phyloP scores from a whole-genome alignment of 2,797 vertebrate species.

The Falco rusticolus region DNA sequence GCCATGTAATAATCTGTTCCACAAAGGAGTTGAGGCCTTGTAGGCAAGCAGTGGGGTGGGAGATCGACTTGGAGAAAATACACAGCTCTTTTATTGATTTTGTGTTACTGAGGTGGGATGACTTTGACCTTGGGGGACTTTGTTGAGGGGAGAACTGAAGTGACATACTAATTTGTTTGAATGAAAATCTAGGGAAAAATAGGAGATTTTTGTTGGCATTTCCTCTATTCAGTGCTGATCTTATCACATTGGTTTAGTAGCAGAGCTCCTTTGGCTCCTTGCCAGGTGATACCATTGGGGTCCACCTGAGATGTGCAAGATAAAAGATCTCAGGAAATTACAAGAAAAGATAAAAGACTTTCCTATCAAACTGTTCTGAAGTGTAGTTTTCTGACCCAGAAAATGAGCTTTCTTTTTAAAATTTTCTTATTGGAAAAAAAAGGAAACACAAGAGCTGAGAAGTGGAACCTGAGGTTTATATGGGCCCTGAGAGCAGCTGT shows the following conservation, averaged over 20 bases:
- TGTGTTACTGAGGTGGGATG: background rate
- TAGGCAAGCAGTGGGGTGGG: background rate
- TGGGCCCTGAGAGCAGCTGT: constrained; percentile 6
- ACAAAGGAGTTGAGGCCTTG: background rate
- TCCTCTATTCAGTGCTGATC: constrained; percentile 24
- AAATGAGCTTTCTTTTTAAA: background rate
- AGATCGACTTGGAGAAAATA: background rate
- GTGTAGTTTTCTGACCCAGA: background rate
- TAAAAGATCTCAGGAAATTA: constrained; percentile 27
- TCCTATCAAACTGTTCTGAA: background rate
- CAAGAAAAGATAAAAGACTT: background rate
- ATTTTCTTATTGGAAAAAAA: background rate
- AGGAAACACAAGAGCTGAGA: constrained; percentile 43
- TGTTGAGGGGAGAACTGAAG: background rate
- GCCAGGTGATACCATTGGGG: constrained; percentile 21
- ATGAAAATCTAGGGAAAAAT: constrained; percentile 18
- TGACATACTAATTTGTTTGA: background rate
- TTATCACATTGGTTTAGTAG: constrained; percentile 45
- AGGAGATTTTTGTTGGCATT: constrained; percentile 42
- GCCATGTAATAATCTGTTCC: background rate
- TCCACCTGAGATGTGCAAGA: background rate
- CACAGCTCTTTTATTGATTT: background rate
- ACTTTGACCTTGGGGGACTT: background rate
- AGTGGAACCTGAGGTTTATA: constrained; percentile 39
- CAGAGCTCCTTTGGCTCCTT: constrained; percentile 17